Conservation (phyloP, 2,888 invertebrate genomes). For the Drosophila parthenogenetica region DNA sequence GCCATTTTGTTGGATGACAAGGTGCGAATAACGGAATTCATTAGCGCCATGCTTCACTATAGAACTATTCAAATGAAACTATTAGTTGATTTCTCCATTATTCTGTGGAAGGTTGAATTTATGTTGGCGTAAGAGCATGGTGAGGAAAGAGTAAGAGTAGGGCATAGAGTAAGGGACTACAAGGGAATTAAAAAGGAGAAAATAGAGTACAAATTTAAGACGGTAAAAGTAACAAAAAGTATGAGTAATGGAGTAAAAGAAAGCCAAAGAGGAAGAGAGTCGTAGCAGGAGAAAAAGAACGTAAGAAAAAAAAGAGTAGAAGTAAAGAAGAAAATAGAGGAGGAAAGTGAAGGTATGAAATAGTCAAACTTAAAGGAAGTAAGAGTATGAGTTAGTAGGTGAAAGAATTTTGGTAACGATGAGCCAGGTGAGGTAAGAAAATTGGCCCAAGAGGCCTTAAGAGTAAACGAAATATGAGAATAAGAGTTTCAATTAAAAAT, state of each 20-base stretch:
- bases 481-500: no score
- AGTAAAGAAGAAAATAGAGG: neutral
- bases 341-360: neutral
- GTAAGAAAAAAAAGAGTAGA: conserved; percentile 5
- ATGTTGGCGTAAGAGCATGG: neutral
- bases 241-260: neutral
- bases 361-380: no score
- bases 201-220: no score
- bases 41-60: conserved; percentile 40
- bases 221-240: no score
- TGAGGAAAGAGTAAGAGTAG: neutral
- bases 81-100: conserved; percentile 21
- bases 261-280: neutral
- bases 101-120: neutral
- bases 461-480: no score
- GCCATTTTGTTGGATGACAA: conserved; percentile 39
- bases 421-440: no score
- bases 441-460: no score
- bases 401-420: no score
- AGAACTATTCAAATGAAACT: conserved; percentile 2
- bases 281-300: neutral
- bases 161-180: neutral
- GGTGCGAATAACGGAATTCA: conserved; percentile 74
- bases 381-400: no score
- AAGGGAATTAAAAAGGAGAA: no score